Evolutionary conservation across 2,113 vertebrate genomes (phyloP).

Genomic region (Ahaetulla prasina): DNA sequence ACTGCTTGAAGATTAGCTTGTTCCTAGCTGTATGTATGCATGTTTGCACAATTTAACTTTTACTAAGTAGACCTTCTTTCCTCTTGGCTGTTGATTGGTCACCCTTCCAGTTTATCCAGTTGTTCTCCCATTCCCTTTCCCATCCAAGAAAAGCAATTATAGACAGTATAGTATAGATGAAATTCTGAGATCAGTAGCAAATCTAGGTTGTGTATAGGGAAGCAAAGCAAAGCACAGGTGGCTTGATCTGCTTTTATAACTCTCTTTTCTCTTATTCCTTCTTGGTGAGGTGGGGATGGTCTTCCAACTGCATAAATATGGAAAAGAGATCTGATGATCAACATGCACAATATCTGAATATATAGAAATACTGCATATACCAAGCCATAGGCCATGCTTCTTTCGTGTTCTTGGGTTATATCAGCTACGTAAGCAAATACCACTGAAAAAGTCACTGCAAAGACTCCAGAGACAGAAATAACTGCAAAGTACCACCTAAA

Average conservation of each 20-base stretch:
- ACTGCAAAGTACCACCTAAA: constrained; percentile 88
- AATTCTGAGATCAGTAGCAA: neutral
- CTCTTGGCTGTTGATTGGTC: neutral
- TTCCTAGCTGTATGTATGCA: neutral
- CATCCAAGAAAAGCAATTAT: neutral
- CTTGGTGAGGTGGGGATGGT: neutral
- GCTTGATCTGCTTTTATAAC: neutral
- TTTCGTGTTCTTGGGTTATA: constrained; percentile 87
- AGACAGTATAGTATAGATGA: neutral
- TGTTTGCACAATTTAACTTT: neutral
- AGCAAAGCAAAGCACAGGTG: neutral
- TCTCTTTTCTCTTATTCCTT: neutral
- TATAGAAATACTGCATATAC: constrained; percentile 60
- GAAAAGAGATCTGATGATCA: neutral
- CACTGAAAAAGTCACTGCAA: constrained; percentile 87
- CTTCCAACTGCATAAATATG: neutral
- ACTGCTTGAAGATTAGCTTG: neutral
- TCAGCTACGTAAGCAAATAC: constrained; percentile 89
- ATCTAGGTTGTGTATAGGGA: neutral
- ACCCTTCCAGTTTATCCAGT: neutral
- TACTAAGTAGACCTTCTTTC: neutral
- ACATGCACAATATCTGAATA: neutral
- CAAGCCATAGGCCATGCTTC: constrained; percentile 88
- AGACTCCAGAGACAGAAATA: constrained; percentile 86
- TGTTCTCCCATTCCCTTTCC: neutral